Base-by-base conservation (phyloP, 2,888 invertebrate species). In the Diloba caeruleocephala region DNA sequence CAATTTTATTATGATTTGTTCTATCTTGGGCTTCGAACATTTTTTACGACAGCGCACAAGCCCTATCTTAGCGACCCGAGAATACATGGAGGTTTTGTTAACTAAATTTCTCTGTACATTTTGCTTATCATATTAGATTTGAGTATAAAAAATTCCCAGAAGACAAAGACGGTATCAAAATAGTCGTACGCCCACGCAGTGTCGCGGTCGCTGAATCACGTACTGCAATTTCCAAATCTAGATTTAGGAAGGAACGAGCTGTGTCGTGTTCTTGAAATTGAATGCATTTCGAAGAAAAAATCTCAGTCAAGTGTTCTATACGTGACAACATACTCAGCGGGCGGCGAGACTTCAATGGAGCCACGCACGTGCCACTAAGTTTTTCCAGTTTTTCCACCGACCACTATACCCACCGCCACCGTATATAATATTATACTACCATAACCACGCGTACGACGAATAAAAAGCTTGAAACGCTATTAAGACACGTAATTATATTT, bases 191-290 rank as follows among this genome's bases (percentile, higher is more conserved):
- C 85, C 87, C 79, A 86, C 85, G 77, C 77, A 48, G 50, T 39
- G 43, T 33, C 55, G 70, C 49, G 56, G 66, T 67, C 61, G 71
- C 68, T 70, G 71, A 78, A 79, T 82, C 87, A 89, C 90, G 88
- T 90, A 87, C 87, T 76, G 83, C 82, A 79, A 85, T 82, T 82
- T 82, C 81, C 78, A 84, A 84, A 85, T 87, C 85, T 87, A 89
- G 89, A 89, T 90, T 84, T 83, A 80, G 80, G 76, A 78, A 78
- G 73, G 79, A 83, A 83, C 77, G 78, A 74, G 70, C 76, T 73
- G 59, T 72, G 74, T 62, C 74, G 77, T 73, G 76, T 85, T 87
- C 86, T 82, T 76, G 74, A 83, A 86, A 86, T 78, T 71, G 74
- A 73, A 82, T 84, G 84, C 85, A 84, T 78, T 89, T 88, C 89